Evolutionary conservation across 2,888 invertebrate species (phyloP), one percentile per base, ranked within the genome.

Genomic region (Rotaria magnacalcarata): DNA sequence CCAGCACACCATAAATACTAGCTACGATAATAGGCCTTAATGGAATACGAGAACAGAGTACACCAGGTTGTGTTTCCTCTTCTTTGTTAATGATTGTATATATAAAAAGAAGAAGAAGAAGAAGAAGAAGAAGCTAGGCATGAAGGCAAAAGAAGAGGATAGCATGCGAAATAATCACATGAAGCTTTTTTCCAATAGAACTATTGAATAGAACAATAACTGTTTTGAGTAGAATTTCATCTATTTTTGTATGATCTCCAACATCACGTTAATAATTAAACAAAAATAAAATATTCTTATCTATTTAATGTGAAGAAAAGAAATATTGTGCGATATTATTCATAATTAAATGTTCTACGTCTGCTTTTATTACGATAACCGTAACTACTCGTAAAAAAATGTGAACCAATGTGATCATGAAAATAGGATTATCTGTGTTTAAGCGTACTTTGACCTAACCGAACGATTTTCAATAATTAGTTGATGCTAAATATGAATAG

Each of bases 351-450:
- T 80, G 47, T 80, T 80, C 47, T 10, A 47, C 24, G 34, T 80
- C 80, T 47, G 47, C 94, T 91, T 95, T 95, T 87, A 95, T 93
- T 0, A 96, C 93, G 75, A 95, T 89, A 0, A 95, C 94, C 96
- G 96, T 96, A 34, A 34, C 34, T 34, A 21, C 96, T 96, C 21
- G 95, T 93, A 92, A 96, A 95, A 0, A 95, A 94, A 89, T 96
- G 96, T 89, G 95, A 95, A 89, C 95, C 95, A 86, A 96, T 94
- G 90, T 96, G 96, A 90, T 95, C 95, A 96, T 89, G 34, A 94
- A 95, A n/a, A 95, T 94, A 93, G 94, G 92, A 90, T 86, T 86
- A 58, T 85, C 47, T 14, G 86, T 75, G 1, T 60, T 60, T 3
- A 86, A 74, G 27, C 84, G 58, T 50, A 86, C 0, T 47, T 84